Conservation (phyloP, 2,797 vertebrate genomes). For the Chromis chromis region DNA sequence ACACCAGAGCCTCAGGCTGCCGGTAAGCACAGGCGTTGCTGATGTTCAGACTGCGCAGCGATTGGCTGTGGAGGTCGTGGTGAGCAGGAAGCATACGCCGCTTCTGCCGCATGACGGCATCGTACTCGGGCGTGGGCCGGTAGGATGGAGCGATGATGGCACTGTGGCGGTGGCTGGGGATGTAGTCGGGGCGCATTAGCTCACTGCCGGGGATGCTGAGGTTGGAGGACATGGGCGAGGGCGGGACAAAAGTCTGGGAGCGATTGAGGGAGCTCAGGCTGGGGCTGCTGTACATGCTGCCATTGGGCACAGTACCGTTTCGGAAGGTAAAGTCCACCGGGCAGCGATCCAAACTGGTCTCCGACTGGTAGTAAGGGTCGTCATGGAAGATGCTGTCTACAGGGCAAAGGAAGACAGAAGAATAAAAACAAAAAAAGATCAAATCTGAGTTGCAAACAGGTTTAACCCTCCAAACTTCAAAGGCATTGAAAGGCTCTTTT, state of each 20-base stretch:
- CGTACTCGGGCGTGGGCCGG: slow-evolving; percentile 95
- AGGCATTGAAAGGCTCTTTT: too few relatives aligned
- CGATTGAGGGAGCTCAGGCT: slow-evolving; percentile 95
- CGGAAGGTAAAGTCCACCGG: slow-evolving; percentile 88
- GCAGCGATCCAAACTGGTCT: slow-evolving; percentile 92
- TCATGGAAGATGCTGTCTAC: slow-evolving; percentile 96
- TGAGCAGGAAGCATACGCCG: slow-evolving; percentile 83
- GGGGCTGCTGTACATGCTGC: slow-evolving; percentile 95
- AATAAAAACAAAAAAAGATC: not conserved
- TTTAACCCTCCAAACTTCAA: too few relatives aligned
- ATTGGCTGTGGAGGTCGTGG: slow-evolving; percentile 93
- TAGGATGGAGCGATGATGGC: slow-evolving; percentile 97
- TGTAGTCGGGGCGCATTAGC: slow-evolving; percentile 94
- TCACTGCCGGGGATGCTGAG: slow-evolving; percentile 95
- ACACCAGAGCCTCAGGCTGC: slow-evolving; percentile 92
- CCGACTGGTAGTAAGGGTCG: slow-evolving; percentile 93
- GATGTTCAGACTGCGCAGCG: slow-evolving; percentile 94
- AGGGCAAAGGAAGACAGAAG: slow-evolving; percentile 10
- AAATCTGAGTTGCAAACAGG: not conserved
- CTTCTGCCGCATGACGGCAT: slow-evolving; percentile 95
- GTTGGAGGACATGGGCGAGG: slow-evolving; percentile 95
- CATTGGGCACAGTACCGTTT: slow-evolving; percentile 92
- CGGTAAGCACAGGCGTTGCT: slow-evolving; percentile 93
- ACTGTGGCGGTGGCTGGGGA: slow-evolving; percentile 95
- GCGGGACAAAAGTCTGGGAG: slow-evolving; percentile 92